Conservation (phyloP, 2,888 invertebrate species). For the Apocheima hispidaria region DNA sequence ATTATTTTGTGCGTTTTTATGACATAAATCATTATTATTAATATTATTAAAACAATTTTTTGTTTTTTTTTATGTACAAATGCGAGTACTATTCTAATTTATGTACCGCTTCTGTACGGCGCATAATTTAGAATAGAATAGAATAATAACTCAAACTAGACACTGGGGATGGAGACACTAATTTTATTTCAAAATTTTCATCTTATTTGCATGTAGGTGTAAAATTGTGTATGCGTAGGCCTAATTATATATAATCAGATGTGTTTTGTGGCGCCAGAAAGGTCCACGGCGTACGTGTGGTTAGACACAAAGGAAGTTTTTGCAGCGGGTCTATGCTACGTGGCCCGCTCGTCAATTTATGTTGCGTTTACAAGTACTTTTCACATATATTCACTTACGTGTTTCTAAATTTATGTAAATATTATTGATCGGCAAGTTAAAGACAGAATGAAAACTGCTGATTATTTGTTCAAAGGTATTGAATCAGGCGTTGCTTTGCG, state of each 20-base stretch:
- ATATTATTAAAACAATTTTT: too few species aligned
- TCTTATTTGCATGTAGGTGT: conserved; percentile 29
- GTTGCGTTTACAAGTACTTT: conserved; percentile 11
- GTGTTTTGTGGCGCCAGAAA: conserved; percentile 34
- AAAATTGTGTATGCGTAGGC: conserved; percentile 39
- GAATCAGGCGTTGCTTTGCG: too few species aligned
- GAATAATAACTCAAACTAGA: background rate
- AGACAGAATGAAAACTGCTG: too few species aligned
- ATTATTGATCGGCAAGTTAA: too few species aligned
- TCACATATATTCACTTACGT: background rate
- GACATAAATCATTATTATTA: too few species aligned
- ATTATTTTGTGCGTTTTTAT: too few species aligned
- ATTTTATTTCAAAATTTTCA: conserved; percentile 9
- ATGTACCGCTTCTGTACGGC: too few species aligned
- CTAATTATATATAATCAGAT: conserved; percentile 45
- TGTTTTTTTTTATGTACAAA: too few species aligned
- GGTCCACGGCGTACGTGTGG: conserved; percentile 38
- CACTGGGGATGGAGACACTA: background rate
- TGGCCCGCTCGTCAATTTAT: conserved; percentile 35
- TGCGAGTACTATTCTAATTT: too few species aligned
- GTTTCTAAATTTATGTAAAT: too few species aligned
- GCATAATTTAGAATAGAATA: too few species aligned
- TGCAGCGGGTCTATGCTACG: conserved; percentile 37
- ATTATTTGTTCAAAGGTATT: too few species aligned
- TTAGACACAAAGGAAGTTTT: conserved; percentile 48